Evolutionary conservation across 2,797 vertebrate genomes (phyloP), one percentile per base, ranked within the genome.

Genomic region (Channa striata): DNA sequence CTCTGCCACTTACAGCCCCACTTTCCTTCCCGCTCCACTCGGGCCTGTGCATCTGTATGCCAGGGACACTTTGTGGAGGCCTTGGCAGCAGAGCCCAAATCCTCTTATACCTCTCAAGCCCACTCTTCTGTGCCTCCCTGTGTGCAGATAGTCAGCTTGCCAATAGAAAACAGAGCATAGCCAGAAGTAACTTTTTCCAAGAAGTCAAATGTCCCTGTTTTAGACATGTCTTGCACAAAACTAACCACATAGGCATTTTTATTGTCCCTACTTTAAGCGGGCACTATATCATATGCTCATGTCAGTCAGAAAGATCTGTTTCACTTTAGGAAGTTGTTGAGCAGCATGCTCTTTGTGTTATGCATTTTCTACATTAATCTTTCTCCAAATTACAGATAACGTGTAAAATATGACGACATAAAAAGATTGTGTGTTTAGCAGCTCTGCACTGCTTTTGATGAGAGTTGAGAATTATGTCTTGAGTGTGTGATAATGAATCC

Each of bases 41-140:
- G 71, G 80, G 51, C 74, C 62, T 40, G 37, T 48, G 23, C 84
- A 85, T 92, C 90, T 84, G 89, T 89, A 89, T 92, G 83, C 91
- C 78, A 87, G 84, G 59, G 76, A 85, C 68, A 83, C 78, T 78
- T 77, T 74, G 62, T 53, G 43, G 78, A 87, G 61, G 83, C 77
- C 84, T 85, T 85, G 77, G 86, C 85, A 87, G 68, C 68, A 48
- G 56, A 70, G 70, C 43, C 85, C 48, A 81, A 91, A 91, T 90
- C 89, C 81, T 90, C 87, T 85, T 84, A 84, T 56, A 79, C 69
- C 74, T 80, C 78, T 75, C 68, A 51, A 80, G 63, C 77, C 72
- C 53, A 43, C 72, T 79, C 75, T 59, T 74, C 80, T 84, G 77
- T 71, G 71, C 75, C 63, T 76, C 60, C 68, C 67, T 61, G 74